Percentiles rank a stretch among this genome's conserved stretches.
Conservation (phyloP, 2,888 invertebrate genomes). For the Eristalinus sepulchralis region DNA sequence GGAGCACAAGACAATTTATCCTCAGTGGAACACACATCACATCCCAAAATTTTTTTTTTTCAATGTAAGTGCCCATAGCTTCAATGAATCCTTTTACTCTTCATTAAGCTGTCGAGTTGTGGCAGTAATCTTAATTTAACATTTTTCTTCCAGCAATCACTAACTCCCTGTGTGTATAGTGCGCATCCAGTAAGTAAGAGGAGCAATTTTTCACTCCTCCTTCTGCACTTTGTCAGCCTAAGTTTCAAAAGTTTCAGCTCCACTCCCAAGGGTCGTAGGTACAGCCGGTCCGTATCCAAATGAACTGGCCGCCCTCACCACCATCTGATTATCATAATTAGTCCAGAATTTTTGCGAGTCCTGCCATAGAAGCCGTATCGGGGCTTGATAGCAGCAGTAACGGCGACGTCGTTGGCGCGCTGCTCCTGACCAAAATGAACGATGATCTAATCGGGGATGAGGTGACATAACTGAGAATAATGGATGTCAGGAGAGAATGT, state of each 20-base stretch:
- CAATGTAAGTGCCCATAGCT: too few relatives aligned
- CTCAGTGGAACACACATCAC: too few relatives aligned
- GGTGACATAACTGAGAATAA: constrained; percentile 69
- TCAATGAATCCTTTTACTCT: too few relatives aligned
- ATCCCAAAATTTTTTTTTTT: too few relatives aligned
- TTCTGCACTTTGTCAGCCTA: not conserved
- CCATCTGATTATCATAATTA: constrained; percentile 68
- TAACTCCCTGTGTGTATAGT: not conserved
- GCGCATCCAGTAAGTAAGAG: not conserved
- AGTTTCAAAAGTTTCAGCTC: constrained; percentile 20
- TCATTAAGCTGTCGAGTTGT: too few relatives aligned
- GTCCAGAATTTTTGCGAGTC: constrained; percentile 53
- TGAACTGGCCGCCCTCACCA: constrained; percentile 29
- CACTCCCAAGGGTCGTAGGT: not conserved
- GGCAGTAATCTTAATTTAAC: too few relatives aligned
- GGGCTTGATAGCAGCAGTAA: not conserved
- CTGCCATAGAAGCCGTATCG: not conserved
- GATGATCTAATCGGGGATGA: constrained; percentile 65
- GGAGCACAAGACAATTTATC: too few relatives aligned
- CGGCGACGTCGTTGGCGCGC: not conserved
- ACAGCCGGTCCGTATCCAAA: constrained; percentile 14
- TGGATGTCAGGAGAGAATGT: constrained; percentile 67
- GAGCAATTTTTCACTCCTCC: not conserved
- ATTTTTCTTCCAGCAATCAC: not conserved
- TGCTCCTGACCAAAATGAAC: constrained; percentile 39